Percentiles rank a stretch among this genome's conserved stretches.
phyloP scores from a whole-genome alignment of 2,797 vertebrate genomes.

The Malacoctenus gilli region DNA sequence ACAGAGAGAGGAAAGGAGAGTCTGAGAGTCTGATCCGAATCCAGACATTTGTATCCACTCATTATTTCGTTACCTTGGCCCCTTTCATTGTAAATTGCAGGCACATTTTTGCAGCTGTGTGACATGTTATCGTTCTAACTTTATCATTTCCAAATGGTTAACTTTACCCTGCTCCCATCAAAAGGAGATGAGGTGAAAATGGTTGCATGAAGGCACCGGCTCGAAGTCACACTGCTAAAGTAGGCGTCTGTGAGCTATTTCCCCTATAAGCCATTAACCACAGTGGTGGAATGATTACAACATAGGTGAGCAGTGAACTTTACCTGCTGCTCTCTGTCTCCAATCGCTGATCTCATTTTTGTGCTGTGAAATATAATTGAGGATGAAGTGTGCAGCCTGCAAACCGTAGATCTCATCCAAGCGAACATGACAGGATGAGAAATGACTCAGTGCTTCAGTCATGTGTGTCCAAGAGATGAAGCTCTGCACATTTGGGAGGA shows the following conservation, averaged over 20 bases:
- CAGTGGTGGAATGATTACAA: conserved; percentile 5
- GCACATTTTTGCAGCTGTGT: too few species aligned
- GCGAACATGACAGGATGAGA: conserved; percentile 28
- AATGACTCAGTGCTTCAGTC: conserved; percentile 36
- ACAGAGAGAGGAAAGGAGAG: too few species aligned
- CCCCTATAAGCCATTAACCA: conserved; percentile 4
- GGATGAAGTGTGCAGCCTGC: conserved; percentile 33
- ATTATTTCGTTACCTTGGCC: too few species aligned
- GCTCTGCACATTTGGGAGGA: conserved; percentile 6
- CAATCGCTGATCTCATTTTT: conserved; percentile 43
- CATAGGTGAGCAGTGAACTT: conserved; percentile 7
- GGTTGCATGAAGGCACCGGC: background rate
- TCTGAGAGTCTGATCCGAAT: too few species aligned
- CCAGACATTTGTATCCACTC: too few species aligned
- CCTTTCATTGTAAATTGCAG: too few species aligned
- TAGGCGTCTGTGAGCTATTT: background rate
- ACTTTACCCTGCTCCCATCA: too few species aligned
- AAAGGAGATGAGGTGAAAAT: too few species aligned
- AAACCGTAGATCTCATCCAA: conserved; percentile 44
- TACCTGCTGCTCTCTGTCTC: conserved; percentile 24
- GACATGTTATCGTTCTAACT: too few species aligned
- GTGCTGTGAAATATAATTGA: conserved; percentile 44
- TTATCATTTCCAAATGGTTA: too few species aligned
- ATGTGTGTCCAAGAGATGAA: conserved; percentile 38
- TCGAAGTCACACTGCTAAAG: background rate